These are phyloP conservation scores for Trididemnum miniatum DNA, from an alignment of 23 tunicate species.

Conservation along the genomic window DNA sequence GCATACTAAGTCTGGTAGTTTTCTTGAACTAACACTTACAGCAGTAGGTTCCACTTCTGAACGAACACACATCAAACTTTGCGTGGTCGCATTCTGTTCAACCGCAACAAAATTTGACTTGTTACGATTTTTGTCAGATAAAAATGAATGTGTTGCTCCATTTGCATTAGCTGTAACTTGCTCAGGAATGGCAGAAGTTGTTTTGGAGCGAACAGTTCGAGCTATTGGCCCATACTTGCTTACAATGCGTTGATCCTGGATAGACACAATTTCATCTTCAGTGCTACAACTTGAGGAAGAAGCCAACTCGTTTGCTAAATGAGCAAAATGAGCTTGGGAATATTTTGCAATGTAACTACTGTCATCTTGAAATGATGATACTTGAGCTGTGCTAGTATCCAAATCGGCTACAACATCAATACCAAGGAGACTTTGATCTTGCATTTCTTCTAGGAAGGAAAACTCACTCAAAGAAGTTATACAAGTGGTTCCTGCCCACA, in stretches of 20 bases:
- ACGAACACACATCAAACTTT: slow-evolving; percentile 17
- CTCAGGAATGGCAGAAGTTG: slow-evolving; percentile 54
- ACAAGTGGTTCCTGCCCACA: slow-evolving; percentile 58
- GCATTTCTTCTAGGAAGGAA: not conserved
- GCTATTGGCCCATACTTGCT: slow-evolving; percentile 95
- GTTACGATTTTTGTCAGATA: slow-evolving; percentile 41
- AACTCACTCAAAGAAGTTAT: slow-evolving; percentile 34
- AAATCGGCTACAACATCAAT: slow-evolving; percentile 42
- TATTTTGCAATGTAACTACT: not conserved
- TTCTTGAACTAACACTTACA: not conserved
- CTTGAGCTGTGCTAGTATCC: slow-evolving; percentile 46
- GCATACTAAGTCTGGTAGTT: slow-evolving; percentile 17
- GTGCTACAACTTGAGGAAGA: not conserved
- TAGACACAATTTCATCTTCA: slow-evolving; percentile 80
- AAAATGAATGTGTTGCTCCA: slow-evolving; percentile 29
- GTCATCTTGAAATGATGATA: slow-evolving; percentile 22
- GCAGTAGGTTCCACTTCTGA: slow-evolving; percentile 66
- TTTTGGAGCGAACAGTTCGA: slow-evolving; percentile 70
- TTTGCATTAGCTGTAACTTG: slow-evolving; percentile 73
- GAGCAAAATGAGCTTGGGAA: not conserved
- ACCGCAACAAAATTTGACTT: slow-evolving; percentile 40
- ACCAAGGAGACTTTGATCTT: not conserved
- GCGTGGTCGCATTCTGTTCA: not conserved
- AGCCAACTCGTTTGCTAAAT: not conserved
- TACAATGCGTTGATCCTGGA: slow-evolving; percentile 74